Percentiles rank a stretch among this genome's conserved stretches.
Conservation (phyloP, 1,140 invertebrate genomes). For the Lasioglossum baleicum region DNA sequence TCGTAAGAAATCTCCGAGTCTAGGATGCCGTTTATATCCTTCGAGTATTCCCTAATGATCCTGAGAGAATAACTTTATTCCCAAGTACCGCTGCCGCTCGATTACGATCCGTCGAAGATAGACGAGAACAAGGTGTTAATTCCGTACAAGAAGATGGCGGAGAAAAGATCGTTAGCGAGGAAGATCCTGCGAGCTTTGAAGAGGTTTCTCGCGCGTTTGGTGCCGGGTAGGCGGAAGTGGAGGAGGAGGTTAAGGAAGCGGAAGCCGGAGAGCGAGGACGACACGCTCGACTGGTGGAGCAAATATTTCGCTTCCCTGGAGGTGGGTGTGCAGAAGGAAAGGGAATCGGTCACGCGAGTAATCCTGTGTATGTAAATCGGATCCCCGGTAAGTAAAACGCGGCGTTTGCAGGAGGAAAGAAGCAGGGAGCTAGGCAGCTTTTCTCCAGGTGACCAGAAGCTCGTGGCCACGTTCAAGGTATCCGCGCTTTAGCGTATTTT, state of each 20-base stretch:
- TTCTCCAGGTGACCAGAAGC: constrained; percentile 35
- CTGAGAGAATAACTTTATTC: no score
- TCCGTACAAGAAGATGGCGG: constrained; percentile 62
- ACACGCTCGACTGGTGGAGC: constrained; percentile 88
- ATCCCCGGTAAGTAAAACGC: no score
- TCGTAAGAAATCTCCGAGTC: no score
- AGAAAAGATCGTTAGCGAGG: constrained; percentile 42
- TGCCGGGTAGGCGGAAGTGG: constrained; percentile 12
- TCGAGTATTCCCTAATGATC: neutral
- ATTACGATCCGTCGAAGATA: constrained; percentile 63
- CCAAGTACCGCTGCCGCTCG: constrained; percentile 52
- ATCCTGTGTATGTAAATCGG: no score
- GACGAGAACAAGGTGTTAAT: constrained; percentile 68
- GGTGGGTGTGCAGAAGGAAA: constrained; percentile 74
- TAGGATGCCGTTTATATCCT: no score
- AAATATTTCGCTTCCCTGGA: constrained; percentile 86
- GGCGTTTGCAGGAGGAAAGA: constrained; percentile 65
- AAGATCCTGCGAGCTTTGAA: constrained; percentile 50
- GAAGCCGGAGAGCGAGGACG: constrained; percentile 64
- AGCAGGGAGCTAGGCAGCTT: constrained; percentile 57
- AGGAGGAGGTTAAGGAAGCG: constrained; percentile 11
- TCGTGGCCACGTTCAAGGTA: constrained; percentile 73
- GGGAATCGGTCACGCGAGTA: no score
- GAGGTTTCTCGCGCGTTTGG: constrained; percentile 26
- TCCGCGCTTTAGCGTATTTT: constrained; percentile 42